phyloP scores from a whole-genome alignment of 2,113 vertebrate species.

The Synodontis membranacea region DNA sequence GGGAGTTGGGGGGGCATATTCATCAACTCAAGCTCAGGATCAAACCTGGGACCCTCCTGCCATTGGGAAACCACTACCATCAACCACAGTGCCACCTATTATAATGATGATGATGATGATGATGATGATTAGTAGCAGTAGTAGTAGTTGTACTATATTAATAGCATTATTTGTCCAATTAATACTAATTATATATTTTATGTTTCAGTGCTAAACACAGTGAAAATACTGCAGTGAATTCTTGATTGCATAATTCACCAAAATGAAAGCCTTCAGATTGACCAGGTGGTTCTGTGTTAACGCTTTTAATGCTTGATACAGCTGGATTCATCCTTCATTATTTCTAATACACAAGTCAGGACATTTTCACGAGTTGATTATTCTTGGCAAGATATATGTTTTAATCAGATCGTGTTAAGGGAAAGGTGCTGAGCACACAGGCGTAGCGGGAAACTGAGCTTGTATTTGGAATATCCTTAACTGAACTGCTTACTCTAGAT shows the following conservation, averaged over 20 bases:
- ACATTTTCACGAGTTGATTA: not conserved
- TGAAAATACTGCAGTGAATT: not conserved
- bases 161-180: not conserved
- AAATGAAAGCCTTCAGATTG: not conserved
- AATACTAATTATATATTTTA: not conserved
- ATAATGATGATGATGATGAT: not conserved
- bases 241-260: not conserved
- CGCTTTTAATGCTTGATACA: not conserved
- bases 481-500: not conserved
- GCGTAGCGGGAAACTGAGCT: not conserved
- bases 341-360: not conserved
- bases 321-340: not conserved
- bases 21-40: not conserved
- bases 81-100: not conserved
- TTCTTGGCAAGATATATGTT: conserved; percentile 5
- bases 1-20: no score
- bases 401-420: not conserved
- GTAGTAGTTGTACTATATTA: not conserved
- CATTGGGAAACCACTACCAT: not conserved
- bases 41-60: not conserved
- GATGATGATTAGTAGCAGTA: not conserved
- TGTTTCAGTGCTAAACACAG: not conserved
- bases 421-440: not conserved
- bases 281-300: not conserved
- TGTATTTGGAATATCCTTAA: not conserved